Evolutionary conservation across 2,113 vertebrate species (phyloP), one percentile per base, ranked within the genome.

Genomic region (Tamias sibiricus): DNA sequence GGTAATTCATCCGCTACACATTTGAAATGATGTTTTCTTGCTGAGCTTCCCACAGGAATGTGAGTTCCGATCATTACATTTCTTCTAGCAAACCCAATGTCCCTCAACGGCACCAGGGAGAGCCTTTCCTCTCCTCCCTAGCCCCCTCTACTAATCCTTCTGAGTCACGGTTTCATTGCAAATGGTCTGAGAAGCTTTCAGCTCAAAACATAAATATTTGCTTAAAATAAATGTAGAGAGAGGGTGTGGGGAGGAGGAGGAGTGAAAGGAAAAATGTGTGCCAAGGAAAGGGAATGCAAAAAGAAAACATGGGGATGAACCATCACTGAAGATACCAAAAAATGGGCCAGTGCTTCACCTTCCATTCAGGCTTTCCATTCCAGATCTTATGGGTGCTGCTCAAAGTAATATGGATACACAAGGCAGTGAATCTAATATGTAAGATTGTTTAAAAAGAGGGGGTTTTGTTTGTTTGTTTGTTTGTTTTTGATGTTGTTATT

Each of bases 161-260:
- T 87, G 83, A 82, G 74, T 74, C 86, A 6, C 40, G 8, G 72
- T 20, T 89, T 88, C 54, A 19, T 17, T 74, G 72, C 69, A 69
- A 97, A 97, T 84, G 22, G 71, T 84, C 44, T 68, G 66, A 83
- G 80, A 57, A 95, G 52, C 20, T 69, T 95, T 83, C 20, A 76
- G 79, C 30, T 88, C 32, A 17, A 86, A 88, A 76, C 49, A 52
- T 95, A 92, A 96, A 77, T 85, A 87, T 94, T 92, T 95, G 80
- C 87, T 68, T 93, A 80, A 68, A 87, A 62, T 87, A 57, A 75
- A 85, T 66, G 13, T 9, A 77, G 84, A 32, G 71, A 68, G 30
- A 47, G 24, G 8, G 6, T 87, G 14, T 52, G 16, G 40, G 35
- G 76, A 95, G 44, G 35, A 85, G n/a, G 32, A 10, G 19, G 74